phyloP scores from a whole-genome alignment of 2,797 vertebrate species.

The Chlorospingus semifuscus region DNA sequence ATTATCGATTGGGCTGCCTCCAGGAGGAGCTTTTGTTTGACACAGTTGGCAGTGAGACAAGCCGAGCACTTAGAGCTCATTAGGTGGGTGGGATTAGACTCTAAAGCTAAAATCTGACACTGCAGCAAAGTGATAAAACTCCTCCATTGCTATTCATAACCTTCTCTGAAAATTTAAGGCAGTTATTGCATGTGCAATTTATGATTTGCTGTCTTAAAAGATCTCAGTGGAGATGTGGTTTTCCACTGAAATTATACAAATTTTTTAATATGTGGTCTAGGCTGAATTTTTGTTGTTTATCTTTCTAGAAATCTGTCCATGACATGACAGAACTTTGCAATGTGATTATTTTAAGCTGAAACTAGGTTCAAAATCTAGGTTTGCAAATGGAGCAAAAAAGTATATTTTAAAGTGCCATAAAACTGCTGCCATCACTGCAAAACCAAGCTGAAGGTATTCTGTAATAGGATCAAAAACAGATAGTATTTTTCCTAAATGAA shows the following conservation, averaged over 20 bases:
- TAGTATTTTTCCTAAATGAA: neutral
- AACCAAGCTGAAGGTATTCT: neutral
- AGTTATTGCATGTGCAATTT: neutral
- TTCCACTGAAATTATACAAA: neutral
- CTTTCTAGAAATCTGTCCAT: neutral
- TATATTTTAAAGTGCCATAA: neutral
- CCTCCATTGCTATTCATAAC: neutral
- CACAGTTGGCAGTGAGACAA: neutral
- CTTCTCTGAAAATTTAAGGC: neutral
- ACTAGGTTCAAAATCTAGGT: neutral
- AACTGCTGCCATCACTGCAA: neutral
- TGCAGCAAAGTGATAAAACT: neutral
- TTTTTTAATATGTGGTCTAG: neutral
- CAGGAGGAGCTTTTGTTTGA: neutral
- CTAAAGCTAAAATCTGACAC: neutral
- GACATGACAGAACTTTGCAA: neutral
- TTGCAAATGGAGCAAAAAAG: neutral
- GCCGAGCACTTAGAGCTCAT: neutral
- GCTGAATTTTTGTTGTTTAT: neutral
- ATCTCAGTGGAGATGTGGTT: neutral
- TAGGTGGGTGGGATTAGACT: neutral
- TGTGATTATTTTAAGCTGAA: neutral
- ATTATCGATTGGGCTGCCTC: neutral
- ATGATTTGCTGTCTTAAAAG: neutral
- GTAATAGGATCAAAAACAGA: neutral